Evolutionary conservation across 2,888 invertebrate species (phyloP).

Genomic region (Trissonchulus latispiculum): DNA sequence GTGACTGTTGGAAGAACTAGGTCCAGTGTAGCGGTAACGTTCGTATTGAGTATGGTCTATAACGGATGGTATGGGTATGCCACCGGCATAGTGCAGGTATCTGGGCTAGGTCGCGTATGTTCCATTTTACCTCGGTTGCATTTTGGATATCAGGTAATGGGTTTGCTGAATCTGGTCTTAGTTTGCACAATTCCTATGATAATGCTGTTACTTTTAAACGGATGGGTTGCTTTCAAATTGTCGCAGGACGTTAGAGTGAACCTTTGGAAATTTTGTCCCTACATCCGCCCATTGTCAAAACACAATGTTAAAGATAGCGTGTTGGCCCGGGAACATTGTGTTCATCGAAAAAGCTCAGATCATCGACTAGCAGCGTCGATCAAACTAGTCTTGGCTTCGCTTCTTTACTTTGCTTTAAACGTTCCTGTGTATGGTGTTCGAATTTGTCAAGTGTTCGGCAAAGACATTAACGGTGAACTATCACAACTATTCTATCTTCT

Average conservation of each 20-base stretch:
- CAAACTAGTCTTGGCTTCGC: too few relatives aligned
- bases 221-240: too few relatives aligned
- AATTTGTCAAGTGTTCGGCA: background rate
- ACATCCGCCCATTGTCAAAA: too few relatives aligned
- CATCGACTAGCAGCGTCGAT: too few relatives aligned
- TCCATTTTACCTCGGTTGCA: background rate
- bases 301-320: too few relatives aligned
- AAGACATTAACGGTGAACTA: background rate
- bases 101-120: background rate
- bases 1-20: background rate
- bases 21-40: background rate
- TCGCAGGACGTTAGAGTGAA: too few relatives aligned
- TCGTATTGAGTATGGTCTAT: background rate
- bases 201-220: too few relatives aligned
- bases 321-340: too few relatives aligned
- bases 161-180: background rate
- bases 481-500: too few relatives aligned
- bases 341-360: too few relatives aligned
- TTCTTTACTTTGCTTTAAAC: background rate
- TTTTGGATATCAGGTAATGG: background rate
- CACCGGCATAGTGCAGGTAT: background rate
- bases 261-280: too few relatives aligned
- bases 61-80: background rate
- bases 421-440: background rate
- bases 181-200: background rate